Percentiles rank a stretch among this genome's conserved stretches.
phyloP scores from a whole-genome alignment of 2,888 invertebrate species.

The Caenorhabditis sp. region DNA sequence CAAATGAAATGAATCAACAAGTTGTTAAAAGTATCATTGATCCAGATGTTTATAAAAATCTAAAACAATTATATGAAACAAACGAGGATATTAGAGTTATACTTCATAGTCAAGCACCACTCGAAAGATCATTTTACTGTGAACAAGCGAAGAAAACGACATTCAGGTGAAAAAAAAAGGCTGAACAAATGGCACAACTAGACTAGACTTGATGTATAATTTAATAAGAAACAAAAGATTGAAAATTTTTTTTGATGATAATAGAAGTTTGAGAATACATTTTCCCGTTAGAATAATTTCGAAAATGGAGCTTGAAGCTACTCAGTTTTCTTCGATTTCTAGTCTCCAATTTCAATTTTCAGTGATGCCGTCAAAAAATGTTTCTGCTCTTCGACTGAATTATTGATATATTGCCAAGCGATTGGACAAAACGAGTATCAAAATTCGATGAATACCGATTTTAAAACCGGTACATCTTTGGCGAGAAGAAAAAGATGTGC shows the following conservation, averaged over 20 bases:
- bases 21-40: slow-evolving; percentile 1
- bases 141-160: slow-evolving; percentile 1
- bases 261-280: too few species aligned
- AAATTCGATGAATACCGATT: background rate
- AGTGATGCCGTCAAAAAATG: slow-evolving; percentile 17
- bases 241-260: too few species aligned
- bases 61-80: slow-evolving; percentile 18
- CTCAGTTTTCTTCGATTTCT: too few species aligned
- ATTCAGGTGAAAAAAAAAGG: too few species aligned
- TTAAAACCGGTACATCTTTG: too few species aligned
- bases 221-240: too few species aligned
- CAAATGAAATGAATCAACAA: slow-evolving; percentile 12
- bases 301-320: too few species aligned
- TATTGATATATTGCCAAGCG: slow-evolving; percentile 34
- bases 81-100: slow-evolving; percentile 16
- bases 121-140: slow-evolving; percentile 15
- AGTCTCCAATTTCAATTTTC: too few species aligned
- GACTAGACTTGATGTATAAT: too few species aligned
- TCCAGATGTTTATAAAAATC: slow-evolving; percentile 8
- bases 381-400: slow-evolving; percentile 16
- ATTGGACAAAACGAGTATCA: slow-evolving; percentile 8
- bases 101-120: slow-evolving; percentile 22
- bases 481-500: background rate
- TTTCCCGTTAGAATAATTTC: too few species aligned
- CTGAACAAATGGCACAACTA: too few species aligned